Percentiles rank a stretch among this genome's conserved stretches.
Evolutionary conservation across 1,140 invertebrate species (phyloP).

Genomic region (Lutraria rhynchaena): DNA sequence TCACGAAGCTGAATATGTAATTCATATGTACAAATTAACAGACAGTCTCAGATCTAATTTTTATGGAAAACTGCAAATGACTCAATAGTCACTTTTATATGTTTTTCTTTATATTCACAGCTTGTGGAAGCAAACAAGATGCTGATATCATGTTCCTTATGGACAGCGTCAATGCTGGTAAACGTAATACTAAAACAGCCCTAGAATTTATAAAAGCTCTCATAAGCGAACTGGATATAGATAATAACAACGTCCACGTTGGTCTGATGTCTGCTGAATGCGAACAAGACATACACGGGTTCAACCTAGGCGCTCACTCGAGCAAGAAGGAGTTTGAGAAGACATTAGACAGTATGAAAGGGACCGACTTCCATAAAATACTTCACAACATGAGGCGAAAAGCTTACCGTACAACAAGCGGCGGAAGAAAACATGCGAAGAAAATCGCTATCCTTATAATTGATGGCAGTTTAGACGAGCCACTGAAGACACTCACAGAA

Average conservation of each 20-base stretch:
- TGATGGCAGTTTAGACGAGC: constrained; percentile 70
- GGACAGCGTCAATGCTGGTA: constrained; percentile 74
- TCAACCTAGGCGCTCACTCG: constrained; percentile 56
- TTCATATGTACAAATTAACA: too few species aligned
- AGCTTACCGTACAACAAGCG: constrained; percentile 61
- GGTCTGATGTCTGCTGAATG: constrained; percentile 71
- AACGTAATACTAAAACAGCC: constrained; percentile 68
- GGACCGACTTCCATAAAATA: constrained; percentile 66
- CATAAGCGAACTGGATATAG: constrained; percentile 67
- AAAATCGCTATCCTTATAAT: constrained; percentile 72
- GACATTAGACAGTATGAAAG: constrained; percentile 56
- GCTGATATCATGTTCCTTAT: constrained; percentile 77
- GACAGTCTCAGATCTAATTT: too few species aligned
- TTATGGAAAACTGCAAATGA: too few species aligned
- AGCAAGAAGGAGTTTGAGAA: constrained; percentile 54
- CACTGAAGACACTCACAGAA: constrained; percentile 68
- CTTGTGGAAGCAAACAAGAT: constrained; percentile 72
- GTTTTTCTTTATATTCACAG: constrained; percentile 63
- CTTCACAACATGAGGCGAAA: constrained; percentile 64
- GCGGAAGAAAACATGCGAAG: constrained; percentile 70
- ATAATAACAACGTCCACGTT: constrained; percentile 70
- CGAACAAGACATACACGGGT: constrained; percentile 52
- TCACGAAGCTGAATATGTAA: too few species aligned
- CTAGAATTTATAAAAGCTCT: constrained; percentile 71
- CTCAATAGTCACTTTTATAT: too few species aligned